These are phyloP conservation scores for Tipula vernalis DNA, from an alignment of 2,888 invertebrate species.

Conservation along the genomic window DNA sequence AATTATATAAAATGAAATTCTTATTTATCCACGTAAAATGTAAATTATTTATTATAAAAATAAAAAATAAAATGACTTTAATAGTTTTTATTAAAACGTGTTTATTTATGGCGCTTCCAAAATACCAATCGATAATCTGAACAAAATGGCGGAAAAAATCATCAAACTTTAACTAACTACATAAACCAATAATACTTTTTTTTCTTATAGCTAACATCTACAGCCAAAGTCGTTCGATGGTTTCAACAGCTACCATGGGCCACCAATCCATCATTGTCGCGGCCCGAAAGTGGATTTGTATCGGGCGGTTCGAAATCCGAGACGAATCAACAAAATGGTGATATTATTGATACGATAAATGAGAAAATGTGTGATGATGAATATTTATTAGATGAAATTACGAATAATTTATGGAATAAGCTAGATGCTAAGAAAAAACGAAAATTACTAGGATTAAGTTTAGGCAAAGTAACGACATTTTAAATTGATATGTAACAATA, in stretches of 20 bases:
- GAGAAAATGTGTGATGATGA: slow-evolving; percentile 44
- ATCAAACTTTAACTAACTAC: neutral
- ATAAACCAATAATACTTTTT: slow-evolving; percentile 14
- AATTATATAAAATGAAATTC: neutral
- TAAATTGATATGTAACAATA: slow-evolving; percentile 24
- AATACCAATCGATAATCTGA: slow-evolving; percentile 6
- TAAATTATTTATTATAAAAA: neutral
- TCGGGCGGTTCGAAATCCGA: slow-evolving; percentile 49
- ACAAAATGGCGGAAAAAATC: neutral
- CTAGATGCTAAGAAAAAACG: slow-evolving; percentile 57
- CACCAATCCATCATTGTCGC: slow-evolving; percentile 44
- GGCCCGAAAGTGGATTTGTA: slow-evolving; percentile 67
- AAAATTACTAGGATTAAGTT: slow-evolving; percentile 52
- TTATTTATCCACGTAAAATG: neutral
- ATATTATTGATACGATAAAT: slow-evolving; percentile 25
- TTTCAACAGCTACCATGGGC: slow-evolving; percentile 51
- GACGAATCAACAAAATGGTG: slow-evolving; percentile 37
- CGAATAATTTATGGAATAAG: slow-evolving; percentile 52
- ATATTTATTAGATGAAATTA: slow-evolving; percentile 50
- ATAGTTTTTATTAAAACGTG: neutral
- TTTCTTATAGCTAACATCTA: slow-evolving; percentile 53
- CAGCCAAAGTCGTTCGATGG: slow-evolving; percentile 71
- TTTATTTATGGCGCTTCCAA: neutral
- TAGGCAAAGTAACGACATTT: slow-evolving; percentile 61
- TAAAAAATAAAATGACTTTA: neutral